These are phyloP conservation scores for Semnornis frantzii DNA, from an alignment of 2,113 vertebrate species.

Conservation along the genomic window DNA sequence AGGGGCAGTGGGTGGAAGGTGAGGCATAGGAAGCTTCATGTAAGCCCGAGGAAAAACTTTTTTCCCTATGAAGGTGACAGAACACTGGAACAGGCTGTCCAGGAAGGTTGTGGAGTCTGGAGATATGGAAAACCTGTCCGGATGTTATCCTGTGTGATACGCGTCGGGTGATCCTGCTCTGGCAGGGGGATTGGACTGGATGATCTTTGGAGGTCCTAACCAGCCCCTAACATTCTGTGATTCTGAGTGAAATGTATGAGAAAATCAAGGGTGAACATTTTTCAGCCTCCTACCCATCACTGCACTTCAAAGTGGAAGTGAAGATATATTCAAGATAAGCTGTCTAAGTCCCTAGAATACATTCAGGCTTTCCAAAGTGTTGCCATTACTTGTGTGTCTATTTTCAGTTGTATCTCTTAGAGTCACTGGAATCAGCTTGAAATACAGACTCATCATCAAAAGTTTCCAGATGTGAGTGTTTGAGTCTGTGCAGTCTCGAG, in stretches of 20 bases:
- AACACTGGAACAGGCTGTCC: too few relatives aligned
- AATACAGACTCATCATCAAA: background rate
- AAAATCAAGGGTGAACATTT: background rate
- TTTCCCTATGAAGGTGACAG: too few relatives aligned
- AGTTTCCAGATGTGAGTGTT: background rate
- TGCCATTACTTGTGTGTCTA: background rate
- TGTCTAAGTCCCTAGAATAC: background rate
- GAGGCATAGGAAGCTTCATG: too few relatives aligned
- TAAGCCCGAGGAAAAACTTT: too few relatives aligned
- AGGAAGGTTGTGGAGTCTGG: too few relatives aligned
- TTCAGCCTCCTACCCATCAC: background rate
- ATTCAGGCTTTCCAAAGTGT: background rate
- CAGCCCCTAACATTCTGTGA: too few relatives aligned
- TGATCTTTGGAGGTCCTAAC: too few relatives aligned
- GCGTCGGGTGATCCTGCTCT: too few relatives aligned
- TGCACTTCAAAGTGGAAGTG: background rate
- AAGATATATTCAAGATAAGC: background rate
- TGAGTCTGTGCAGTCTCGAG: background rate
- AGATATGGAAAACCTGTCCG: too few relatives aligned
- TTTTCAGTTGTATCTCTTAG: background rate
- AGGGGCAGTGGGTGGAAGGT: too few relatives aligned
- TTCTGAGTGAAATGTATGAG: background rate
- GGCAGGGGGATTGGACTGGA: too few relatives aligned
- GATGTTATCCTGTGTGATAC: too few relatives aligned
- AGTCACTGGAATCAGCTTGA: background rate